These are phyloP conservation scores for Phenganax subtilis DNA, from an alignment of 92 coral and sea anemone genomes.

Conservation along the genomic window DNA sequence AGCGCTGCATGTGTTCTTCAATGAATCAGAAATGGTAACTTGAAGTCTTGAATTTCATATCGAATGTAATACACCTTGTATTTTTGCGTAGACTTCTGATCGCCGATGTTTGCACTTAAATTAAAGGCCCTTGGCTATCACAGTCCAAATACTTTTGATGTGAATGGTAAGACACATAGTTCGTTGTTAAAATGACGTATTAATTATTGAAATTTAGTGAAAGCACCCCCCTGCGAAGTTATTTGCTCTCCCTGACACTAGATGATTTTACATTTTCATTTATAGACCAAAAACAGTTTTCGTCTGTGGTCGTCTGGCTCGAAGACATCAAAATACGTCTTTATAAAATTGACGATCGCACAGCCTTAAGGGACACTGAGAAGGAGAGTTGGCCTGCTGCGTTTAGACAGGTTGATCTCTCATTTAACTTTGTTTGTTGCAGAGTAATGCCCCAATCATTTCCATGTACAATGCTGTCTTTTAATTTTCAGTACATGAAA, in stretches of 20 bases:
- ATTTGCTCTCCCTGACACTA: too few relatives aligned
- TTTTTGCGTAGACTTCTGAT: background rate
- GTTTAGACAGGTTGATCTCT: slow-evolving; percentile 58
- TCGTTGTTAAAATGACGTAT: background rate
- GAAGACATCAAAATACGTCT: slow-evolving; percentile 85
- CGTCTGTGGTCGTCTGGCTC: slow-evolving; percentile 82
- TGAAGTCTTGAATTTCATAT: too few relatives aligned
- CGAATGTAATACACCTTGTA: too few relatives aligned
- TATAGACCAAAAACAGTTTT: slow-evolving; percentile 73
- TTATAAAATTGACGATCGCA: slow-evolving; percentile 81
- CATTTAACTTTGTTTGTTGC: background rate
- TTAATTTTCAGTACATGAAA: slow-evolving; percentile 60
- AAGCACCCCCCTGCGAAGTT: too few relatives aligned
- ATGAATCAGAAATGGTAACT: too few relatives aligned
- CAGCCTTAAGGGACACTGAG: slow-evolving; percentile 57
- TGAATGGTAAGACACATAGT: slow-evolving; percentile 37
- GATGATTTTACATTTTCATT: background rate
- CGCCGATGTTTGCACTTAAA: slow-evolving; percentile 70
- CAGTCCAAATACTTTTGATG: slow-evolving; percentile 70
- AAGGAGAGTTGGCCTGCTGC: slow-evolving; percentile 63
- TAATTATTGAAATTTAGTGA: too few relatives aligned
- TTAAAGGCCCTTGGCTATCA: slow-evolving; percentile 85
- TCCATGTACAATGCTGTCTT: too few relatives aligned
- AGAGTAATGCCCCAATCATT: too few relatives aligned
- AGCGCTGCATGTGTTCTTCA: too few relatives aligned